Evolutionary conservation across 1,140 invertebrate species (phyloP), one percentile per base, ranked within the genome.

Genomic region (Drosophila setifemur): DNA sequence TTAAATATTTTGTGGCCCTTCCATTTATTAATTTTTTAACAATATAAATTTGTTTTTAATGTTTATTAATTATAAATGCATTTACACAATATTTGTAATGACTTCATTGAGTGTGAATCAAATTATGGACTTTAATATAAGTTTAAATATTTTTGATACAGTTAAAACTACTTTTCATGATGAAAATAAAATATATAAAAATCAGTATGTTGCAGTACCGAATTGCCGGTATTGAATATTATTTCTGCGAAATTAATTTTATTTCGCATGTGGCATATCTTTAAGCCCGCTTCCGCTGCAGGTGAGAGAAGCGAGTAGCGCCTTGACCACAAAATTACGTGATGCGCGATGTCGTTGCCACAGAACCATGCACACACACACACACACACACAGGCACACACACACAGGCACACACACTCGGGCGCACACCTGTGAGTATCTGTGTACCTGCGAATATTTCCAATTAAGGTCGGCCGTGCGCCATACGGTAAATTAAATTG

Each of bases 401-500:
- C 52, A 29, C 26, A 54, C 23, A 29, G 21, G 16, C 14, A 29
- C 11, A 35, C 23, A n/a, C 21, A 16, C 43, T 9, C 6, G 42
- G 40, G 12, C 3, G 19, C 11, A 11, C n/a, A 33, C 11, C n/a
- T n/a, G 11, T 12, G 31, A 23, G 11, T n/a, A 45, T 16, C 12
- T 4, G 16, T 16, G 28, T 33, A 57, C 54, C 52, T 58, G 40
- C 26, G 48, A 71, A 71, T 50, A 68, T 43, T 69, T 69, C 66
- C 64, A 69, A 69, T 69, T 69, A 69, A 69, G 52, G 66, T 18
- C 40, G 66, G 26, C 45, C 40, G 52, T 43, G 68, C 39, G 54
- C 61, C 68, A 77, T 61, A 78, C 60, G 73, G 71, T 85, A 86
- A 85, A 85, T 85, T 86, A 86, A 85, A 85, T 86, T 85, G 47